phyloP scores from a whole-genome alignment of 2,797 vertebrate genomes.

The Mus spretus region DNA sequence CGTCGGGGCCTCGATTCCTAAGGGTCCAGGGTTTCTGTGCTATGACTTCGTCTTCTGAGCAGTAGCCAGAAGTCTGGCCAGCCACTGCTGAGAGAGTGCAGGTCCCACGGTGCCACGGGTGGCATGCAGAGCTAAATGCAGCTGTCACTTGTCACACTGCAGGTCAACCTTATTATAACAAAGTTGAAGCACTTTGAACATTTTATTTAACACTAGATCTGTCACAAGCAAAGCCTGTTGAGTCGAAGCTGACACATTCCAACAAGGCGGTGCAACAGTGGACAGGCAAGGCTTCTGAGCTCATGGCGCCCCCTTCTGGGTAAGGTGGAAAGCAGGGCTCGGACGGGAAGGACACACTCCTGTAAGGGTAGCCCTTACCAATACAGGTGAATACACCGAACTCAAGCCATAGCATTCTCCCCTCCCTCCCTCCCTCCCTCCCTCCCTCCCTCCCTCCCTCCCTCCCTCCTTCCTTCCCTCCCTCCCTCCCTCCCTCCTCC shows the following conservation, averaged over 20 bases:
- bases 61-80: not conserved
- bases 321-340: conserved; percentile 55
- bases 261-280: not conserved
- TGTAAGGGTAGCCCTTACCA: not conserved
- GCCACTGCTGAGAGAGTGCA: not conserved
- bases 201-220: conserved; percentile 23
- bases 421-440: too few species aligned
- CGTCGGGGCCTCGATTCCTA: not conserved
- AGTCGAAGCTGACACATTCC: not conserved
- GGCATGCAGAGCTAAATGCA: not conserved
- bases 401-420: not conserved
- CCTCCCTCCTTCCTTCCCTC: not conserved
- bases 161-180: not conserved
- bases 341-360: not conserved
- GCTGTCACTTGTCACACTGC: not conserved
- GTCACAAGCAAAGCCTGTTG: conserved; percentile 5
- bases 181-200: not conserved
- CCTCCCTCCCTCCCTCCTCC: not conserved
- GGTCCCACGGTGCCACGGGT: rapidly evolving
- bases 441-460: not conserved
- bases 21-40: not conserved
- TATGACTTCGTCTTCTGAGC: not conserved
- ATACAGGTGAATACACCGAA: not conserved
- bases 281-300: not conserved
- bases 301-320: conserved; percentile 70